Evolutionary conservation across 2,888 invertebrate species (phyloP).

Genomic region (Crematogaster levior): DNA sequence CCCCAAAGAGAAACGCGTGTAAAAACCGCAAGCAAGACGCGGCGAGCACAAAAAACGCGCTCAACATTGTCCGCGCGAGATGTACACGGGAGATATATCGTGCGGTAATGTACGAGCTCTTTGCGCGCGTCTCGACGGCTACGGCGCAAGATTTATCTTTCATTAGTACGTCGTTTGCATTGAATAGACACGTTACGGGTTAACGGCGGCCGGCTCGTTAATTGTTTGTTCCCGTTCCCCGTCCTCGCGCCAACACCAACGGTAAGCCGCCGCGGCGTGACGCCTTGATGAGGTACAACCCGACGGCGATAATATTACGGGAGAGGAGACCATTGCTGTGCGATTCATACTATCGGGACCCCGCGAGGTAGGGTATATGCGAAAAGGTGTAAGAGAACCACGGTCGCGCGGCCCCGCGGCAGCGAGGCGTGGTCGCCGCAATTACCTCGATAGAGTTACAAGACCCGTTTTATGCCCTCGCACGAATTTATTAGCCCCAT

Average conservation of each 20-base stretch:
- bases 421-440: constrained; percentile 82
- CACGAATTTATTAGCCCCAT: constrained; percentile 83
- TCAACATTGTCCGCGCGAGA: constrained; percentile 42
- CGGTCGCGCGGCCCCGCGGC: constrained; percentile 75
- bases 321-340: constrained; percentile 28
- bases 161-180: constrained; percentile 80
- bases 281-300: constrained; percentile 76
- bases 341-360: neutral
- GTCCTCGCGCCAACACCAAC: constrained; percentile 54
- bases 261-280: constrained; percentile 64
- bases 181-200: constrained; percentile 78
- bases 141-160: constrained; percentile 80
- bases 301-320: constrained; percentile 72
- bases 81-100: constrained; percentile 42
- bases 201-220: constrained; percentile 77
- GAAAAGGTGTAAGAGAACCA: constrained; percentile 78
- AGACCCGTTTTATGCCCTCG: constrained; percentile 81
- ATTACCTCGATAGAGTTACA: constrained; percentile 84
- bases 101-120: constrained; percentile 46
- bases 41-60: constrained; percentile 11
- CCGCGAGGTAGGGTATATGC: constrained; percentile 70
- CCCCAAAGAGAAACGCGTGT: neutral
- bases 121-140: constrained; percentile 58
- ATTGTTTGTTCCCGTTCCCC: constrained; percentile 80
- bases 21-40: constrained; percentile 17